These are phyloP conservation scores for Cyanistes caeruleus DNA, from an alignment of 2,113 vertebrate genomes.

Conservation along the genomic window DNA sequence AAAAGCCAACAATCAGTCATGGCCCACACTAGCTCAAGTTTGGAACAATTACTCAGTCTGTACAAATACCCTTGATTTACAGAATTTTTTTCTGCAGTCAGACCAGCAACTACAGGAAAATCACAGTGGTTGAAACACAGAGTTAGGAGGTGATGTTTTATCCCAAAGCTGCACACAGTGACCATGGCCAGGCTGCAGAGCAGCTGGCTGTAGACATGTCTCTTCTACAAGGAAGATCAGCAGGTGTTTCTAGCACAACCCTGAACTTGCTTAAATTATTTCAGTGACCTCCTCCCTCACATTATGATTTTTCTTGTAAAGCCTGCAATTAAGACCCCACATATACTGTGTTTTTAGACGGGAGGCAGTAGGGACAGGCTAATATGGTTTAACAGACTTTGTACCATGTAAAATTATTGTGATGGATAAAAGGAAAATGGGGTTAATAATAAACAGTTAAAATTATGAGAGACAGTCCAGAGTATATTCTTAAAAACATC, in stretches of 20 bases:
- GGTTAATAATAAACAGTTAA: neutral
- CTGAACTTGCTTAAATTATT: neutral
- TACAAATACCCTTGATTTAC: neutral
- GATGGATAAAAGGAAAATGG: neutral
- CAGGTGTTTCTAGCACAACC: neutral
- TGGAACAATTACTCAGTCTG: neutral
- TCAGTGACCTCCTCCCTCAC: neutral
- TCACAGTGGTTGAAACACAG: neutral
- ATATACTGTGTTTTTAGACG: neutral
- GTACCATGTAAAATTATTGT: neutral
- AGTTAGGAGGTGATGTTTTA: neutral
- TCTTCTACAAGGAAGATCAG: neutral
- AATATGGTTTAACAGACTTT: neutral
- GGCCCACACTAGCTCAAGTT: neutral
- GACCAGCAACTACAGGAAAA: neutral
- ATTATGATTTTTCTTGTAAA: neutral
- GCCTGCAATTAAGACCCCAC: neutral
- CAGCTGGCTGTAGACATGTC: rapidly evolving
- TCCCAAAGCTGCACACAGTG: neutral
- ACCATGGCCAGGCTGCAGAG: neutral
- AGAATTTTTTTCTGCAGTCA: neutral
- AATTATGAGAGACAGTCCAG: neutral
- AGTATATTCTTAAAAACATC: neutral
- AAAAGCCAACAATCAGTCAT: neutral
- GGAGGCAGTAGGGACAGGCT: rapidly evolving